Evolutionary conservation across 2,888 invertebrate genomes (phyloP).

Genomic region (Leucoma salicis): DNA sequence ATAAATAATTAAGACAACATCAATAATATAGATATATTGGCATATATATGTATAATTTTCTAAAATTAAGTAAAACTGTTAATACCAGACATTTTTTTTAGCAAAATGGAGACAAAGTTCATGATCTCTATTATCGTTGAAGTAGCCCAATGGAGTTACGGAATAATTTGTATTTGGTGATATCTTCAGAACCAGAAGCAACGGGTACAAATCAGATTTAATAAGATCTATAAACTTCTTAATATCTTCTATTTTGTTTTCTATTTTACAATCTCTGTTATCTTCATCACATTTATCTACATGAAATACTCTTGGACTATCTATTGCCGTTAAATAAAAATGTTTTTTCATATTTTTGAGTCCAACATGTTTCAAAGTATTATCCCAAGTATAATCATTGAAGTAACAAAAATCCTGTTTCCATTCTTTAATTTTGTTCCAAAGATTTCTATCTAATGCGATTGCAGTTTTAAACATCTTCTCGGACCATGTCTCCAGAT

Average conservation of each 20-base stretch:
- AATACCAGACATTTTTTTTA: slow-evolving; percentile 19
- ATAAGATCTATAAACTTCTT: slow-evolving; percentile 26
- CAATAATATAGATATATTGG: no score
- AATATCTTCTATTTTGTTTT: slow-evolving; percentile 21
- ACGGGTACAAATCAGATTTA: slow-evolving; percentile 30
- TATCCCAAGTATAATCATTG: slow-evolving; percentile 47
- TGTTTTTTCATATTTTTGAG: slow-evolving; percentile 9
- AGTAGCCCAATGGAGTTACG: slow-evolving; percentile 25
- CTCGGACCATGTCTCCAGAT: slow-evolving; percentile 36
- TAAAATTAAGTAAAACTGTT: no score
- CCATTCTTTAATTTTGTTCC: slow-evolving; percentile 40
- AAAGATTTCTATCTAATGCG: slow-evolving; percentile 43
- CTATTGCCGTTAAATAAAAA: slow-evolving; percentile 31
- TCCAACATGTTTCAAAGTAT: slow-evolving; percentile 39
- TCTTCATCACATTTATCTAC: slow-evolving; percentile 30
- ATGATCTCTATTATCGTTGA: slow-evolving; percentile 45
- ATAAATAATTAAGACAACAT: not conserved
- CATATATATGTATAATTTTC: no score
- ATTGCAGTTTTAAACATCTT: slow-evolving; percentile 34
- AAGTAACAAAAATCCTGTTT: slow-evolving; percentile 41
- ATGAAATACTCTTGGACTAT: slow-evolving; percentile 43
- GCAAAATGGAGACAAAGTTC: slow-evolving; percentile 47
- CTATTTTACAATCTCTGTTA: slow-evolving; percentile 26
- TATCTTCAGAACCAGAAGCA: slow-evolving; percentile 10
- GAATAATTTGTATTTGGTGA: slow-evolving; percentile 4